These are phyloP conservation scores for Ceratina calcarata DNA, from an alignment of 1,140 invertebrate genomes.

Conservation along the genomic window DNA sequence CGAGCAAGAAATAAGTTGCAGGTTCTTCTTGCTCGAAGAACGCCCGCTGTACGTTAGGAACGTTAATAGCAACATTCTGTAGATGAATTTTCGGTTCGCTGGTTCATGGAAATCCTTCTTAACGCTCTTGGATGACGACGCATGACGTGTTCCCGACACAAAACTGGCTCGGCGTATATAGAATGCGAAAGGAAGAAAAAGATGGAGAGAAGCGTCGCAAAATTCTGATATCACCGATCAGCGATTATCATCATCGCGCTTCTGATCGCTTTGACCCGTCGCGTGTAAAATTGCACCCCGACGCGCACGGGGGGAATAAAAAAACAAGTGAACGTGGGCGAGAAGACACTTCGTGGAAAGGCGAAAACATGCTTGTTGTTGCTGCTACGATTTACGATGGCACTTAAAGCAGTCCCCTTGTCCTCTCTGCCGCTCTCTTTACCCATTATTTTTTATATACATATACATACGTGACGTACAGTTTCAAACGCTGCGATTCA, in stretches of 20 bases:
- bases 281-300: conserved; percentile 16
- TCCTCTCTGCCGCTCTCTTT: not conserved
- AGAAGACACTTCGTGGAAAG: conserved; percentile 6
- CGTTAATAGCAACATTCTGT: no score
- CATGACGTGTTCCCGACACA: no score
- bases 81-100: no score
- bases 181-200: not conserved
- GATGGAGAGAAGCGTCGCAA: not conserved
- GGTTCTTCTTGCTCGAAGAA: not conserved
- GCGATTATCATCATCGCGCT: not conserved
- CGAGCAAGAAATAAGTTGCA: not conserved
- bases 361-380: not conserved
- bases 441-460: not conserved
- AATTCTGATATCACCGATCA: conserved; percentile 17
- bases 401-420: conserved; percentile 31
- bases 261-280: conserved; percentile 9
- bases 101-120: no score
- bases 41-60: no score
- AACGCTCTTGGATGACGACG: no score
- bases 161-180: not conserved
- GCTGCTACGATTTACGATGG: conserved; percentile 16
- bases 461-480: no score
- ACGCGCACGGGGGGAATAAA: not conserved
- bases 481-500: no score
- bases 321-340: conserved; percentile 1